Evolutionary conservation across 2,797 vertebrate species (phyloP), one percentile per base, ranked within the genome.

Genomic region (Natrix natrix): DNA sequence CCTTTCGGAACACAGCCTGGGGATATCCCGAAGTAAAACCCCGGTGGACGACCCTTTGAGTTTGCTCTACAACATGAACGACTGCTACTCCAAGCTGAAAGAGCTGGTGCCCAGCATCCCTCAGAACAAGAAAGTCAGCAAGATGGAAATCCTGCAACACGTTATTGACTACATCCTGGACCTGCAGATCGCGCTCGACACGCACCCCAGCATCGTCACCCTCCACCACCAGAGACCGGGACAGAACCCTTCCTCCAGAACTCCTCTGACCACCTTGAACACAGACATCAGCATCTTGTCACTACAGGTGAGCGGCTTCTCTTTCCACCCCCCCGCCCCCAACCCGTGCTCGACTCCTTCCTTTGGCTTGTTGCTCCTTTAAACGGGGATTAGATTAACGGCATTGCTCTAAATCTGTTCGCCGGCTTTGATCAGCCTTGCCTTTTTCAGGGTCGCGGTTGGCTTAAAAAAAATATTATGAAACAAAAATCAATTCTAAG

Each of bases 131-230:
- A 99, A 98, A 98, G 99, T 99, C 96, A 99, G 99, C 98, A 99
- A 98, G 98, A 99, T 99, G 99, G 99, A 99, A 98, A 99, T 99
- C 98, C 98, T 99, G 97, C 99, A 99, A 98, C 99, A 99, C 97
- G 99, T 99, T 96, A 99, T 99, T 97, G 99, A 99, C 96, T 99
- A 99, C 98, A 99, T 99, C 96, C 97, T 99, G 98, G 99, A 99
- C 98, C 98, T 99, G 98, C 99, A 99, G 98, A 98, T 99, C 95
- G 99, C 99, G 87, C 98, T 99, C 96, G 99, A 99, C 98, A 99
- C 99, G 63, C 99, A 99, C 96, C 98, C 99, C 94, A 98, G 97
- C 78, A 98, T 99, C 24, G 99, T 98, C 97, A 98, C 98, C 95
- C 98, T 99, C 93, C 99, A 99, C 97, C 99, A 98, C 97, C 97